Evolutionary conservation across 2,797 vertebrate species (phyloP), one percentile per base, ranked within the genome.

Genomic region (Helarctos malayanus): DNA sequence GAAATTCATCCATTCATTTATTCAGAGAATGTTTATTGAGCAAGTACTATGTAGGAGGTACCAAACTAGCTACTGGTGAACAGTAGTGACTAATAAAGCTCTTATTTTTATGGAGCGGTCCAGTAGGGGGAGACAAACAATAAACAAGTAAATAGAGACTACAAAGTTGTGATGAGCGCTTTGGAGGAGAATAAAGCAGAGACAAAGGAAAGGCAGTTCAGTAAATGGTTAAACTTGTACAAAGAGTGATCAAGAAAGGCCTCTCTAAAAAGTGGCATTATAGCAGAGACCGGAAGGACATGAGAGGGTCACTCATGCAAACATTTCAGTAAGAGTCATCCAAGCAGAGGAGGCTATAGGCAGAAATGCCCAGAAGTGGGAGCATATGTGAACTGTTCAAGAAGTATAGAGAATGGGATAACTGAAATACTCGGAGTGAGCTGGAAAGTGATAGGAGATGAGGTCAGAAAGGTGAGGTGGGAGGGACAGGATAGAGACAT

Each of bases 21-120:
- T 45, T 91, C 63, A 47, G 16, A 65, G 69, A 75, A 25, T 88
- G 73, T 84, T 95, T 79, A 89, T 47, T 78, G 56, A 88, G 63
- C 21, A 41, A 88, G n/a, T 81, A 65, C 45, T 47, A 4, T 38
- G 4, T 38, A 10, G 29, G 38, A 75, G 38, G 29, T 45, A 52
- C 10, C 16, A 19, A 38, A 4, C 16, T 38, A 59, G 25, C 12
- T 73, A 14, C 47, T 73, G 27, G 13, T 56, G 13, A 89, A 56
- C 7, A 27, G 29, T 21, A 63, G n/a, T 63, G 27, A 83, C 65
- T 61, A 41, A 80, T 56, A 78, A 52, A 47, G 7, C 41, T 3
- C 12, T 15, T 54, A 3, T 54, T 85, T 16, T 89, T 76, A 61
- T 61, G 21, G 14, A 88, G 32, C 7, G 41, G 8, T 59, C 82